Evolutionary conservation across 30 jellyfish, hydroid and myxozoan species (phyloP), one percentile per base, ranked within the genome.

Genomic region (Sanderia malayensis): DNA sequence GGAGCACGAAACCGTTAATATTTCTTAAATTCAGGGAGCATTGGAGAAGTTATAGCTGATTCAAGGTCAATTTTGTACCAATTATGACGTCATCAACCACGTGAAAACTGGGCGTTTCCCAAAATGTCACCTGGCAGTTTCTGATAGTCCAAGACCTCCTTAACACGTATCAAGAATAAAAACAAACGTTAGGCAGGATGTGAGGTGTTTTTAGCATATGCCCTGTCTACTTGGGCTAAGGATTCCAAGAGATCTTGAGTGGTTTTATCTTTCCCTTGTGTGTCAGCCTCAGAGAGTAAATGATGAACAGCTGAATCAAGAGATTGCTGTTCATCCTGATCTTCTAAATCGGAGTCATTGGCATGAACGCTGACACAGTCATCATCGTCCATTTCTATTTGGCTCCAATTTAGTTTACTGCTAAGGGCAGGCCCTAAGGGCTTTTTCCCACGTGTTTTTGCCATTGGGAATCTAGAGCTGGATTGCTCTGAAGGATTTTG

Each of bases 341-440:
- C 55, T 41, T 41, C 15, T 41, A 41, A 41, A 41, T 41, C 55
- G 55, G 55, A 41, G 55, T 41, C 55, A 41, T 41, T 41, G 55
- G 55, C 55, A 41, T 41, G 55, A 41, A 41, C 55, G 15, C 55
- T 41, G 55, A 41, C 55, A 41, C 55, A 41, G 55, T 41, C 55
- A 41, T 41, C 55, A 41, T 41, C 55, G 55, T 41, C 55, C 55
- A 41, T 41, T 41, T 41, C 55, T n/a, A n/a, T n/a, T 6, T 41
- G 55, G 55, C 55, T 41, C 55, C 55, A 41, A 41, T 41, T 41
- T 41, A 41, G 55, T 41, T 41, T 41, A 41, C 55, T 41, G 55
- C 55, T 41, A 41, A 41, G 55, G 55, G 55, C 55, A 41, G 55
- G 55, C 55, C 55, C 55, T 41, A 41, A 41, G 55, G 55, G 55